Conservation (phyloP, 1,140 invertebrate genomes). For the Platorchestia sp. region DNA sequence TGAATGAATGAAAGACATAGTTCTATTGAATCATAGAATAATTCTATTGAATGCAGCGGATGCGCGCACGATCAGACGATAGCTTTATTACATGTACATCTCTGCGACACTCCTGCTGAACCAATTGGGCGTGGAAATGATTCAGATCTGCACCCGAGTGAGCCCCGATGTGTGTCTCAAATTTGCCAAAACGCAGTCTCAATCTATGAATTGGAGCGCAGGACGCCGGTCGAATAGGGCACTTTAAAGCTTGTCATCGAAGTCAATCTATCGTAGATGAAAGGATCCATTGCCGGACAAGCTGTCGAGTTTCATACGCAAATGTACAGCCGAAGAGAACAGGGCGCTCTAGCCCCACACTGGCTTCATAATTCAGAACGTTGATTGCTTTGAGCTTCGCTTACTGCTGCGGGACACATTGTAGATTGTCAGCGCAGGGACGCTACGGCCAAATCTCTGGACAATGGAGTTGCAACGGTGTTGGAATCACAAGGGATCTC, state of each 20-base stretch:
- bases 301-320: background rate
- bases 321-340: background rate
- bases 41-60: background rate
- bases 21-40: background rate
- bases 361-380: background rate
- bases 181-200: background rate
- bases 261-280: slow-evolving; percentile 33
- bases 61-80: background rate
- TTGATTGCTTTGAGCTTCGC: slow-evolving; percentile 49
- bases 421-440: slow-evolving; percentile 33
- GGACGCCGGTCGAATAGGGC: background rate
- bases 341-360: background rate
- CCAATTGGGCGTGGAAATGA: background rate
- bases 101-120: background rate
- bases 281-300: slow-evolving; percentile 12
- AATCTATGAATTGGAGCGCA: background rate
- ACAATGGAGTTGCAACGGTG: slow-evolving; percentile 37
- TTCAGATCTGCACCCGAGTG: background rate
- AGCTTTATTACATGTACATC: background rate
- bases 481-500: background rate
- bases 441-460: slow-evolving; percentile 15
- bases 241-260: slow-evolving; percentile 29
- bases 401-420: background rate
- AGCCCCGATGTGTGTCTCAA: background rate
- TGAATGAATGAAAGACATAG: background rate